Evolutionary conservation across 1,140 invertebrate species (phyloP).

Genomic region (Leptinotarsa texana): DNA sequence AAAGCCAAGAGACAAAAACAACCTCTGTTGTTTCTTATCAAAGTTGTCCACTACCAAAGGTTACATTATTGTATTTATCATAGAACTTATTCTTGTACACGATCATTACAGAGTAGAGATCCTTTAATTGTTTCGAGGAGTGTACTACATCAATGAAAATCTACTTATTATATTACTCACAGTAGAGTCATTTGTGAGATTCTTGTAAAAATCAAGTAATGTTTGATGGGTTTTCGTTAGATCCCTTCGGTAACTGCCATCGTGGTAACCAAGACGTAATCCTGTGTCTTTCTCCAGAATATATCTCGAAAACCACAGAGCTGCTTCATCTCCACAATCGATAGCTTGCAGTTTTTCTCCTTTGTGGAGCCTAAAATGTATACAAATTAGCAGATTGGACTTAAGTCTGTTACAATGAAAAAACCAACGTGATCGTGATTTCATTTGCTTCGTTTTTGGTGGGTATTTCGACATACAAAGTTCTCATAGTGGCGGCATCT

Average conservation of each 20-base stretch:
- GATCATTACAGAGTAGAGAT: too few species aligned
- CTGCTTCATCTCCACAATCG: conserved; percentile 66
- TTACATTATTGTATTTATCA: too few species aligned
- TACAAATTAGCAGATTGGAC: background rate
- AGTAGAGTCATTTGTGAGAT: conserved; percentile 39
- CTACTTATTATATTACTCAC: conserved; percentile 29
- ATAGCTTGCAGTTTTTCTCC: conserved; percentile 57
- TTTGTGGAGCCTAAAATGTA: conserved; percentile 31
- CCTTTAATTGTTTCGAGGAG: too few species aligned
- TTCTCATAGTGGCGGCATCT: conserved; percentile 51
- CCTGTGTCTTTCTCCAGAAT: conserved; percentile 62
- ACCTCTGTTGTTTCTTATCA: too few species aligned
- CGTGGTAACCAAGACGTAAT: conserved; percentile 63
- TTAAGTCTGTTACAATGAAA: background rate
- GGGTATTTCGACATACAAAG: conserved; percentile 50
- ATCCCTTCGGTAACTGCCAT: conserved; percentile 51
- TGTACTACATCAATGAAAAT: background rate
- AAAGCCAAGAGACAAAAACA: too few species aligned
- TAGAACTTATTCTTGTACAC: too few species aligned
- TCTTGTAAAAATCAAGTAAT: conserved; percentile 42
- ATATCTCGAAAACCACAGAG: conserved; percentile 65
- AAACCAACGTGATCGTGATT: conserved; percentile 38
- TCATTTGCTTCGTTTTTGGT: conserved; percentile 32
- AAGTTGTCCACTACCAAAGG: too few species aligned
- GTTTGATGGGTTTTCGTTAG: conserved; percentile 42